These are phyloP conservation scores for Diprion similis DNA, from an alignment of 1,140 invertebrate genomes.

Conservation along the genomic window DNA sequence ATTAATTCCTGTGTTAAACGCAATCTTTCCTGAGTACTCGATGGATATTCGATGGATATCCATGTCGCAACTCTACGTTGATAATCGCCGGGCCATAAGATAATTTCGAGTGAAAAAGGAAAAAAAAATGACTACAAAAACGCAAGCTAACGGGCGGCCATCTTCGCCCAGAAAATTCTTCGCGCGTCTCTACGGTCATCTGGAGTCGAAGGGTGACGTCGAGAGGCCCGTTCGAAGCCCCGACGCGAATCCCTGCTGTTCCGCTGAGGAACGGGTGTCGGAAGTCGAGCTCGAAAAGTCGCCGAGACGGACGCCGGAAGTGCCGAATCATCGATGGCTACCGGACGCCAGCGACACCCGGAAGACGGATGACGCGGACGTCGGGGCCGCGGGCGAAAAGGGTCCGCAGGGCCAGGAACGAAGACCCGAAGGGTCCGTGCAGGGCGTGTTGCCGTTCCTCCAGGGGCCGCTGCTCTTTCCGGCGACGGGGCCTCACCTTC, in stretches of 20 bases:
- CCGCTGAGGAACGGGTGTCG: constrained; percentile 12
- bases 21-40: too few relatives aligned
- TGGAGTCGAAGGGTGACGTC: constrained; percentile 56
- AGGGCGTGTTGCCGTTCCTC: constrained; percentile 19
- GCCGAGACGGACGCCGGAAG: neutral
- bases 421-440: constrained; percentile 23
- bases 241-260: neutral
- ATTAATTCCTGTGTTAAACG: too few relatives aligned
- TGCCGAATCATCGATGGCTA: constrained; percentile 7
- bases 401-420: neutral
- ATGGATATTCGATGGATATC: too few relatives aligned
- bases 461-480: constrained; percentile 32
- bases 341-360: neutral
- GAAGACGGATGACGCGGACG: neutral
- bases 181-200: constrained; percentile 69
- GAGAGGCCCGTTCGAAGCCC: constrained; percentile 10
- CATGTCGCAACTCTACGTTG: too few relatives aligned
- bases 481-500: constrained; percentile 32
- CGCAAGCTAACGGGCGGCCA: constrained; percentile 50
- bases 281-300: constrained; percentile 16
- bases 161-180: constrained; percentile 74
- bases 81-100: too few relatives aligned
- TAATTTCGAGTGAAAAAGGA: neutral
- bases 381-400: neutral
- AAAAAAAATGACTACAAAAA: constrained; percentile 42